Evolutionary conservation across 2,888 invertebrate species (phyloP).

Genomic region (Disparrhopalites patrizii): DNA sequence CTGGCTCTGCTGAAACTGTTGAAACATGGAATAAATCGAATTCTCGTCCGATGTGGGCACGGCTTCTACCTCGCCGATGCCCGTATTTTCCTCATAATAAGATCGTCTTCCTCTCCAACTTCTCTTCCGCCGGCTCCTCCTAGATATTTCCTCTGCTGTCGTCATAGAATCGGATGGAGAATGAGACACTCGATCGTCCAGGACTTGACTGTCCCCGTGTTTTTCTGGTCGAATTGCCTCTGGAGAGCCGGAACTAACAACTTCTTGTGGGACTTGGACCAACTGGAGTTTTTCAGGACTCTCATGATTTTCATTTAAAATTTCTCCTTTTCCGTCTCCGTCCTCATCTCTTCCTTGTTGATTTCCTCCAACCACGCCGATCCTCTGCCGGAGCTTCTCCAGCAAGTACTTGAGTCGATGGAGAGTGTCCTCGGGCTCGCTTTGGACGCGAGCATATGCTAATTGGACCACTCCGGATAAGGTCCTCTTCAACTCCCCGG

Average conservation of each 20-base stretch:
- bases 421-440: slow-evolving; percentile 23
- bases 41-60: slow-evolving; percentile 16
- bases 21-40: slow-evolving; percentile 2
- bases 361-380: not conserved
- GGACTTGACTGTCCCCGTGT: not conserved
- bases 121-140: not conserved
- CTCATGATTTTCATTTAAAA: too few species aligned
- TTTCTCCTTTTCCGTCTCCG: too few species aligned
- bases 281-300: not conserved
- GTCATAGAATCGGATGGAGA: not conserved
- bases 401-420: slow-evolving; percentile 21
- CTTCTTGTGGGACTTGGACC: not conserved
- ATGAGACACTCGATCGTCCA: not conserved
- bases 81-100: not conserved
- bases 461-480: slow-evolving; percentile 17
- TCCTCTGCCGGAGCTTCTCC: slow-evolving; percentile 14
- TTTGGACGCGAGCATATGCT: slow-evolving; percentile 16
- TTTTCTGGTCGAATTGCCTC: not conserved
- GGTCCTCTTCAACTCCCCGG: slow-evolving; percentile 10
- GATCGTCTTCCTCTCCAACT: too few species aligned
- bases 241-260: not conserved
- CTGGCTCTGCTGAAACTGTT: too few species aligned
- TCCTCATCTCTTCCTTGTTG: too few species aligned
- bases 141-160: not conserved
- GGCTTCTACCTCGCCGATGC: slow-evolving; percentile 12